Percentiles rank a stretch among this genome's conserved stretches.
phyloP scores from a whole-genome alignment of 2,888 invertebrate genomes.

The Sarcophaga rosellei region DNA sequence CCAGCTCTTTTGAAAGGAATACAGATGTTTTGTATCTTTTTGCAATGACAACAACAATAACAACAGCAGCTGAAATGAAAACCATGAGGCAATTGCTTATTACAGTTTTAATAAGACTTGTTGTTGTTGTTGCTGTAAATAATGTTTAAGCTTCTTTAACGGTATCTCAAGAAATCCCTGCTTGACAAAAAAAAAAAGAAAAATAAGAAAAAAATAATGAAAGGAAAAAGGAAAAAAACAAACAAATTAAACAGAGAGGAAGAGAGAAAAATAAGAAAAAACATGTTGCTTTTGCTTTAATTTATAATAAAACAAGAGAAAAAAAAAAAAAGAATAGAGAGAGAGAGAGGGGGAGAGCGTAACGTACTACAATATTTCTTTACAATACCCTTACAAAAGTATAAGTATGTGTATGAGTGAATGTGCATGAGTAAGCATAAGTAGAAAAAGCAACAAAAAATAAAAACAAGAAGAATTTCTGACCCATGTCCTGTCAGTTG shows the following conservation, averaged over 20 bases:
- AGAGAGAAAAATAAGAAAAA: slow-evolving; percentile 15
- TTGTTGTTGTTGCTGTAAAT: not conserved
- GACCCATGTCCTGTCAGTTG: slow-evolving; percentile 61
- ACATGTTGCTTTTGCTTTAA: slow-evolving; percentile 50
- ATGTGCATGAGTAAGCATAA: not conserved
- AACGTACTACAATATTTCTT: too few species aligned
- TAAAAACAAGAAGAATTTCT: slow-evolving; percentile 5
- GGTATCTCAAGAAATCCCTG: not conserved
- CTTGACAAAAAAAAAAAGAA: not conserved
- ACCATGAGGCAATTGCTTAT: not conserved
- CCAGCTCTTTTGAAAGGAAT: not conserved
- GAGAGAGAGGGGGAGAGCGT: not conserved
- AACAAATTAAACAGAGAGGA: not conserved
- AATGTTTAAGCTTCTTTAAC: not conserved
- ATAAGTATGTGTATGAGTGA: not conserved
- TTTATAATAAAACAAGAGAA: slow-evolving; percentile 15
- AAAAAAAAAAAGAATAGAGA: slow-evolving; percentile 10
- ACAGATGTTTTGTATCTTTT: not conserved
- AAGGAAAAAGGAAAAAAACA: not conserved
- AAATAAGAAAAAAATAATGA: not conserved
- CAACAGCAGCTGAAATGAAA: not conserved
- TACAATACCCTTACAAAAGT: not conserved
- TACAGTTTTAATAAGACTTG: slow-evolving; percentile 9
- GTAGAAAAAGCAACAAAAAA: slow-evolving; percentile 28
- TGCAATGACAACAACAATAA: not conserved